Base-by-base conservation (phyloP, 2,113 vertebrate species). In the Cynocephalus volans region DNA sequence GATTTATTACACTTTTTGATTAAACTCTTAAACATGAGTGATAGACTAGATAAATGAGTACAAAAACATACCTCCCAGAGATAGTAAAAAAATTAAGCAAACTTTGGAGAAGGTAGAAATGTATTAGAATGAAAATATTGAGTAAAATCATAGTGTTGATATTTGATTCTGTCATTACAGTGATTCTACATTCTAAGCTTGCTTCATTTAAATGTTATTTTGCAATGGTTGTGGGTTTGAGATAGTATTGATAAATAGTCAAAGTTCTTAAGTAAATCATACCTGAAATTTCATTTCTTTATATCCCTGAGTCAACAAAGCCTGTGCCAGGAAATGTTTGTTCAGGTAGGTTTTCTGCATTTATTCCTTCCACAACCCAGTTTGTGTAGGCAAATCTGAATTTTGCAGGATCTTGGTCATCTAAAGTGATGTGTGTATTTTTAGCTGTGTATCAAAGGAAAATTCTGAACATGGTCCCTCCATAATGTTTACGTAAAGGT, bases 11-110 rank as follows among this genome's bases (percentile, higher is more conserved):
- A 33, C 50, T 79, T 87, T 85, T 76, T 33, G 12, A 85, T 89
- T 85, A 89, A 72, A 95, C 36, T 67, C n/a, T 48, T 90, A 80
- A 88, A 28, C 18, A 28, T 81, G 50, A 88, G 23, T 75, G 73
- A 75, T 45, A 90, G 54, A 80, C 17, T 64, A 83, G 24, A 56
- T n/a, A 84, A 80, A 54, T 88, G 62, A 88, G 12, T 54, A 83
- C 11, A 60, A 89, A 70, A 58, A 48, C 10, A 60, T 67, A 33
- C 23, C 72, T 48, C 21, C 19, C 33, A 92, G 83, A 70, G 14
- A 88, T 26, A 62, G 1, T 83, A 50, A 82, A 83, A 83, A 82
- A 72, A 41, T 75, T 87, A 75, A 90, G 18, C n/a, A 58, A 92
- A 5, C 7, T 48, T 92, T 36, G 64, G 41, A 84, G 36, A 79